Evolutionary conservation across 2,888 invertebrate genomes (phyloP).

Genomic region (Germaria angustata): DNA sequence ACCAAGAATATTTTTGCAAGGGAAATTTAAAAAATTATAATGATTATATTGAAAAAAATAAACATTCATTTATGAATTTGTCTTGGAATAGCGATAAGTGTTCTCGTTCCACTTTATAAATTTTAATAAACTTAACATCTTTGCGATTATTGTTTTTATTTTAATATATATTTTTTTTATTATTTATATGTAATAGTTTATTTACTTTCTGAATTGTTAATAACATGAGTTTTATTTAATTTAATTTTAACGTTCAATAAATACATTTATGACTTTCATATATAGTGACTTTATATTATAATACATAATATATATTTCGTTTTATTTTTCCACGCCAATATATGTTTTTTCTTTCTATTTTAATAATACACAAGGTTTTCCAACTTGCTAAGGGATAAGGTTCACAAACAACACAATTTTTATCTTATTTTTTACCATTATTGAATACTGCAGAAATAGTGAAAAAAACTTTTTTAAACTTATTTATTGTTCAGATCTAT

Average conservation of each 20-base stretch:
- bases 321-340: slow-evolving; percentile 29
- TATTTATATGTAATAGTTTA: slow-evolving; percentile 48
- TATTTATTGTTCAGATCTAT: no score
- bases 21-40: slow-evolving; percentile 85
- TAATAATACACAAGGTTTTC: slow-evolving; percentile 27
- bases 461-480: no score
- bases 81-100: background rate
- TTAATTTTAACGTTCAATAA: slow-evolving; percentile 75
- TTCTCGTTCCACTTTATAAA: background rate
- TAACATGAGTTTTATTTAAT: slow-evolving; percentile 69
- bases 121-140: background rate
- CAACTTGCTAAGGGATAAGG: slow-evolving; percentile 30
- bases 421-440: slow-evolving; percentile 8
- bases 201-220: slow-evolving; percentile 66
- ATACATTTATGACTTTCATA: slow-evolving; percentile 70
- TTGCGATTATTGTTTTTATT: slow-evolving; percentile 64
- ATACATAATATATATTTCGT: slow-evolving; percentile 36
- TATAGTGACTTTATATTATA: slow-evolving; percentile 50
- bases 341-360: background rate
- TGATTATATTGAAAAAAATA: background rate
- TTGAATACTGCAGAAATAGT: no score
- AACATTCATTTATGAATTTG: no score
- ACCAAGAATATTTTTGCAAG: slow-evolving; percentile 95
- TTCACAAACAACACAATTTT: slow-evolving; percentile 43
- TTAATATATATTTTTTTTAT: slow-evolving; percentile 56